Base-by-base conservation (phyloP, 2,113 vertebrate species). In the Sturnira hondurensis region DNA sequence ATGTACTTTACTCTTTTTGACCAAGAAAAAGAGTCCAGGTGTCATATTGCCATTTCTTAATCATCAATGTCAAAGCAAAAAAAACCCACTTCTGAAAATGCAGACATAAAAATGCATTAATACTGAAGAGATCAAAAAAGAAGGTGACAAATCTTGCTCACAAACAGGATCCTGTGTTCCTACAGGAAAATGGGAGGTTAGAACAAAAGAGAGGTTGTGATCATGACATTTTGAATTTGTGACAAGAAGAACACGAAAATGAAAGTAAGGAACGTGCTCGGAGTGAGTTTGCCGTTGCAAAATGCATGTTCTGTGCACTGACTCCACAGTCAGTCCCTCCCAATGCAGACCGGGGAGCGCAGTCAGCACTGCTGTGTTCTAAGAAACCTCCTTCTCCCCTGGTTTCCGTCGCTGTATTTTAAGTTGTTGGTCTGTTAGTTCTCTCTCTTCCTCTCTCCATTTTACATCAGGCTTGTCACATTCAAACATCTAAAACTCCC, bases 41-140 rank as follows among this genome's bases (percentile, higher is more conserved):
- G 0, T 24, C 87, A 93, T 94, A 97, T 97, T 95, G 52, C 85
- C 92, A 43, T 97, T 98, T 98, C 85, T 90, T 97, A 98, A 97
- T 98, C 96, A 97, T 97, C 63, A 84, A 63, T 91, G 93, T 93
- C 76, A 97, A 90, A 97, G 96, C 97, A 96, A 61, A n/a, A 47
- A 74, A 97, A 90, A 97, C 68, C 56, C n/a, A 90, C 54, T 96
- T 76, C 36, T 33, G 71, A 84, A 85, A 98, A 86, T 77, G 65
- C 33, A 95, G 94, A 93, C 88, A 86, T 85, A 96, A 91, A 84
- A 97, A 97, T 92, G 24, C 81, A 97, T 96, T 95, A 92, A 93
- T 81, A 93, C 50, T 33, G 65, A 71, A 73, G 36, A 36, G 65
- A 76, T n/a, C 4, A 73, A 65, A 70, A 92, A 43, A 58, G 61